phyloP scores from a whole-genome alignment of 2,797 vertebrate species.

The Phoxinus dragarum region DNA sequence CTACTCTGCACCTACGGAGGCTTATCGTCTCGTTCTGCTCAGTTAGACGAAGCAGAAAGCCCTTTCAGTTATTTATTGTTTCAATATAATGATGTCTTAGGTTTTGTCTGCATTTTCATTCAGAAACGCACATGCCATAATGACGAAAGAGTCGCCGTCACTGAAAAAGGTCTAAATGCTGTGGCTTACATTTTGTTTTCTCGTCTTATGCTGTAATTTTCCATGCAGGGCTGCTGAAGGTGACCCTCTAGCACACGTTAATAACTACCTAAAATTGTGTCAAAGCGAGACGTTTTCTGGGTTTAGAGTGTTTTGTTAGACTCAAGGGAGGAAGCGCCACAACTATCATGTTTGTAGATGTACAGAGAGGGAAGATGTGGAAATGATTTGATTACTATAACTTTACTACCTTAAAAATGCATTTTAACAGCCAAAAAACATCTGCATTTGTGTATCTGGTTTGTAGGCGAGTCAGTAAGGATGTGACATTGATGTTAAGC shows the following conservation, averaged over 20 bases:
- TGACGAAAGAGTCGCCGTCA: slow-evolving; percentile 45
- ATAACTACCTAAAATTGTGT: slow-evolving; percentile 63
- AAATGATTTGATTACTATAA: slow-evolving; percentile 47
- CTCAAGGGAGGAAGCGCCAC: slow-evolving; percentile 29
- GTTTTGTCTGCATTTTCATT: slow-evolving; percentile 64
- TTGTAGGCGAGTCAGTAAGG: slow-evolving; percentile 30
- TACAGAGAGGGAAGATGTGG: slow-evolving; percentile 45
- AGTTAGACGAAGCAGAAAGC: slow-evolving; percentile 53
- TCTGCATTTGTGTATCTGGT: slow-evolving; percentile 39
- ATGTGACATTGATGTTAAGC: slow-evolving; percentile 45
- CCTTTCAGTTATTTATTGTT: slow-evolving; percentile 67
- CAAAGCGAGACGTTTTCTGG: slow-evolving; percentile 50
- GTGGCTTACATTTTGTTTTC: slow-evolving; percentile 25
- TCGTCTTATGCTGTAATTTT: slow-evolving; percentile 50
- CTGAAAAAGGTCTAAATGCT: slow-evolving; percentile 48
- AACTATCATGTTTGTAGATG: slow-evolving; percentile 37
- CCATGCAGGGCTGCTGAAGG: slow-evolving; percentile 55
- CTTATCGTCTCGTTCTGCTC: slow-evolving; percentile 60
- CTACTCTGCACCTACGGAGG: slow-evolving; percentile 53
- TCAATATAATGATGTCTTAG: slow-evolving; percentile 64
- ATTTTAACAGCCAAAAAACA: slow-evolving; percentile 49
- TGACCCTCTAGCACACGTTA: slow-evolving; percentile 62
- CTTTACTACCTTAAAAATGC: slow-evolving; percentile 62
- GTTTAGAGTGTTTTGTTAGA: slow-evolving; percentile 51
- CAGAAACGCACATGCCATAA: slow-evolving; percentile 42